These are phyloP conservation scores for Platycheirus albimanus DNA, from an alignment of 2,888 invertebrate genomes.

Conservation along the genomic window DNA sequence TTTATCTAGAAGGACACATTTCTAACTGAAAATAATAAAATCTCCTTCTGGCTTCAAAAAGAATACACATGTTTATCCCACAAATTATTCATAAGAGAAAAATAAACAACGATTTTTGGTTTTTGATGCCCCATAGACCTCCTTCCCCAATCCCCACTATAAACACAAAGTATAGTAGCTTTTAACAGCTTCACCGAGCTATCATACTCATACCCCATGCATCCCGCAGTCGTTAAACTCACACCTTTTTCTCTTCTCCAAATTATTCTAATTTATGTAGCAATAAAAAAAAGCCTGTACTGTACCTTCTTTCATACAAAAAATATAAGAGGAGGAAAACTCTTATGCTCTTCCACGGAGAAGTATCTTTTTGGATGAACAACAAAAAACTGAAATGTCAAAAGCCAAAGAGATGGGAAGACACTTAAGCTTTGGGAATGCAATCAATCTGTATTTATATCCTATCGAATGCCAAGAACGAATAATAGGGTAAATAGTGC, in stretches of 20 bases:
- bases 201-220: constrained; percentile 59
- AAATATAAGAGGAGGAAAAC: constrained; percentile 53
- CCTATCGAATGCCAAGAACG: background rate
- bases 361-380: constrained; percentile 52
- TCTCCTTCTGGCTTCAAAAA: constrained; percentile 4
- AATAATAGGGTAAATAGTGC: constrained; percentile 22
- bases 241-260: constrained; percentile 65
- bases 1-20: constrained; percentile 22
- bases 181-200: constrained; percentile 41
- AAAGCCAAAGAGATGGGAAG: constrained; percentile 62
- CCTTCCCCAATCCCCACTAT: background rate
- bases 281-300: constrained; percentile 63
- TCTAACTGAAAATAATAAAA: constrained; percentile 35
- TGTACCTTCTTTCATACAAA: constrained; percentile 36
- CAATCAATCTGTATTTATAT: constrained; percentile 71
- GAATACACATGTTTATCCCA: constrained; percentile 46
- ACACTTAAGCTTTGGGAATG: constrained; percentile 56
- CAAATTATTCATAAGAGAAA: constrained; percentile 59
- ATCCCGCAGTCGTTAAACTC: constrained; percentile 66
- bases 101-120: constrained; percentile 33
- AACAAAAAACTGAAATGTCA: constrained; percentile 60
- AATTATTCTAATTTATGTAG: constrained; percentile 74
- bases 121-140: constrained; percentile 19
- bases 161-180: constrained; percentile 1
- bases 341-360: constrained; percentile 38